phyloP scores from a whole-genome alignment of 1,140 invertebrate species.

The Colletes latitarsis region DNA sequence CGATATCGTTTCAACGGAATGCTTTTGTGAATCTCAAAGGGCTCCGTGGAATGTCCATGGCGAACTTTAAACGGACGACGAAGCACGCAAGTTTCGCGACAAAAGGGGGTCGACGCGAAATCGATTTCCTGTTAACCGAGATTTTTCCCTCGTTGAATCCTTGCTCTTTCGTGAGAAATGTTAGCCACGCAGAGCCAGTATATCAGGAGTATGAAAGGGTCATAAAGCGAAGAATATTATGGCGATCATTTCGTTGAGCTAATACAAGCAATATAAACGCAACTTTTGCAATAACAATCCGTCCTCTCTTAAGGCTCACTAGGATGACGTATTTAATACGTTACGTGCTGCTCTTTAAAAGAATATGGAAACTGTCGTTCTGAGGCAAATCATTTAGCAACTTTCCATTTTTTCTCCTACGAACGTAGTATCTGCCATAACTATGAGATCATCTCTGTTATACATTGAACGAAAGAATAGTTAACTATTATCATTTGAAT shows the following conservation, averaged over 20 bases:
- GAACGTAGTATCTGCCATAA: not conserved
- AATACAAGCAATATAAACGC: not conserved
- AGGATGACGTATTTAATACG: not conserved
- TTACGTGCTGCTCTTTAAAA: not conserved
- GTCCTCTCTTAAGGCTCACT: not conserved
- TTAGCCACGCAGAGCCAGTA: not conserved
- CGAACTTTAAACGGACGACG: not conserved
- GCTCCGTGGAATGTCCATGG: not conserved
- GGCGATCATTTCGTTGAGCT: too few relatives aligned
- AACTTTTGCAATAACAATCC: not conserved
- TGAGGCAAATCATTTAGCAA: not conserved
- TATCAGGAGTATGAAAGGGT: not conserved
- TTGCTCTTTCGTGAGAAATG: not conserved
- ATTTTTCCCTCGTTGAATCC: not conserved
- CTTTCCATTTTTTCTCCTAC: not conserved
- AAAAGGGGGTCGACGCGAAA: too few relatives aligned
- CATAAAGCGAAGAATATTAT: conserved; percentile 7
- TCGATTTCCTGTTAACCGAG: not conserved
- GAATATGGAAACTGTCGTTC: not conserved
- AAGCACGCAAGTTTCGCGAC: not conserved
- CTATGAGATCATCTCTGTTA: not conserved
- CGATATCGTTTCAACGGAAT: not conserved
- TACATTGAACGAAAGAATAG: not conserved
- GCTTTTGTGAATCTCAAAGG: not conserved
- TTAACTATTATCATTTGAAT: too few relatives aligned